These are phyloP conservation scores for Xestia rhomboidea DNA, from an alignment of 2,888 invertebrate genomes.

Conservation along the genomic window DNA sequence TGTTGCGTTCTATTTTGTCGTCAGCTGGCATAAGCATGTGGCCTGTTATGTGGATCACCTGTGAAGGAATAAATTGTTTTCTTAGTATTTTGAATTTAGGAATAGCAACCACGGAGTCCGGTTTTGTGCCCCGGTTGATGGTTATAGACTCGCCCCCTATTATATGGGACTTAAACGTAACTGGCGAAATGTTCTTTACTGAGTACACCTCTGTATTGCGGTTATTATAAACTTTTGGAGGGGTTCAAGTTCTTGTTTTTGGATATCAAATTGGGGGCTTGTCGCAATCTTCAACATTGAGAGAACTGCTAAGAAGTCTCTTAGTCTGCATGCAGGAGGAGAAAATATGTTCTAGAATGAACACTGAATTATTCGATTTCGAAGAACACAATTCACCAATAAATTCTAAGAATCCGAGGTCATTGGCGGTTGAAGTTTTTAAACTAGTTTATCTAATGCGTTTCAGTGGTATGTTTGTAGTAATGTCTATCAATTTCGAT, in stretches of 20 bases:
- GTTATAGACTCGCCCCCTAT: no score
- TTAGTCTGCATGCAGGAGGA: not conserved
- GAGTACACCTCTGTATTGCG: not conserved
- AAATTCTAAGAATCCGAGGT: not conserved
- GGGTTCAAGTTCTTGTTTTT: not conserved
- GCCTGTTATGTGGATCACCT: conserved; percentile 97
- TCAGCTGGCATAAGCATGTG: conserved; percentile 92
- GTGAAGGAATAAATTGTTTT: conserved; percentile 36
- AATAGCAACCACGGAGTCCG: no score
- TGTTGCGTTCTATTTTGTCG: conserved; percentile 71
- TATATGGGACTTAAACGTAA: no score
- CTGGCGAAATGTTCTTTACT: no score
- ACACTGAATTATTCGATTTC: conserved; percentile 5
- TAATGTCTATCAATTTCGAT: conserved; percentile 8
- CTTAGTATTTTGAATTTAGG: no score
- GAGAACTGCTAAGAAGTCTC: not conserved
- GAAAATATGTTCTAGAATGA: not conserved
- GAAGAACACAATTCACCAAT: not conserved
- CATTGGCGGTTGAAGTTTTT: not conserved
- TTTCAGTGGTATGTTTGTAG: conserved; percentile 2
- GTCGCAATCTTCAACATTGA: not conserved
- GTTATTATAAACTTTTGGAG: not conserved
- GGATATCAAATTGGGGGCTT: not conserved
- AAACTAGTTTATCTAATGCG: conserved; percentile 8
- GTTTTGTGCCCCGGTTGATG: no score